Evolutionary conservation across 2,888 invertebrate species (phyloP), one percentile per base, ranked within the genome.

Genomic region (Choristoneura rosaceana): DNA sequence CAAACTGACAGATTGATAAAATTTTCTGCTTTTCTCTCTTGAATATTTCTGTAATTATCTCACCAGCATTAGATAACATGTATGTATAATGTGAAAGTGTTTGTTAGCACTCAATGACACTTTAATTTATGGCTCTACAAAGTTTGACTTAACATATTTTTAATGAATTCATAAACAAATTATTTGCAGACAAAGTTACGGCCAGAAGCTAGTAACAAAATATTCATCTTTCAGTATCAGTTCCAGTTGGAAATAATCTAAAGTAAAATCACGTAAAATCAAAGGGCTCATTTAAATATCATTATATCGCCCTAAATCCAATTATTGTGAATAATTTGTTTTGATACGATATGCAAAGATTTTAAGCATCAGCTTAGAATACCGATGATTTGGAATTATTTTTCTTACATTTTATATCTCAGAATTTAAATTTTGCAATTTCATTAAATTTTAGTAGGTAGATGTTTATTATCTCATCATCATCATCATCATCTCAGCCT

Each of bases 281-380:
- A 17, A 64, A 52, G 38, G n/a, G 47, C 64, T n/a, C 58, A 47
- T 45, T 38, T 58, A 50, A 25, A 61, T 61, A 61, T 61, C 61
- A 17, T 17, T 65, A n/a, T 59, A 12, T 41, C 38, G 5, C 15
- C 10, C 14, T 41, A 50, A 70, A 63, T 25, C 4, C 47, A 67
- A 17, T 47, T 8, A 59, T 8, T 52, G 9, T 14, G 38, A 55
- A 65, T 65, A 60, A 60, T 60, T 70, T 65, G 50, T 34, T 70
- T 65, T 60, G 41, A n/a, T 64, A 17, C 41, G 60, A 70, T 65
- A 60, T 64, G 60, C 59, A 34, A 70, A 65, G 38, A 65, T 33
- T 41, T 25, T 59, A 34, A 12, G 17, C 17, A 55, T 34, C 43
- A 63, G 17, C 38, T 43, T n/a, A 12, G 47, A 58, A 47, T 50